Conservation (phyloP, 2,113 vertebrate genomes). For the Sebastes fasciatus region DNA sequence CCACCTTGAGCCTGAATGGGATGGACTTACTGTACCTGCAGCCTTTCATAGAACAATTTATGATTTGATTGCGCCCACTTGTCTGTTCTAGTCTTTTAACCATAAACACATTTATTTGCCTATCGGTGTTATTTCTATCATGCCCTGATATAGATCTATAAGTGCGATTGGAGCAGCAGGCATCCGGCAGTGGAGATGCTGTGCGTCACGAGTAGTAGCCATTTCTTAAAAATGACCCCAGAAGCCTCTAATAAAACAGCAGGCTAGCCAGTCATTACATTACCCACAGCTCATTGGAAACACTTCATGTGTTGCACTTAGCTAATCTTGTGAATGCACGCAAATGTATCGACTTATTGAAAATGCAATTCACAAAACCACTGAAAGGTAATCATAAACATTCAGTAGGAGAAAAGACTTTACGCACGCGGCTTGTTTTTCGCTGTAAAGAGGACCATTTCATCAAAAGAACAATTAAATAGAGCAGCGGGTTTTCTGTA, state of each 20-base stretch:
- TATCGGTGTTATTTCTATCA: background rate
- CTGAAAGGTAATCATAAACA: slow-evolving; percentile 42
- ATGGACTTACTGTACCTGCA: background rate
- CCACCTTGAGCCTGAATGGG: background rate
- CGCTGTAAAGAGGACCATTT: slow-evolving; percentile 21
- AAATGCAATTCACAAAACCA: slow-evolving; percentile 52
- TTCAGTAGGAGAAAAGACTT: slow-evolving; percentile 11
- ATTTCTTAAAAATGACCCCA: background rate
- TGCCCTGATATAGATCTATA: background rate
- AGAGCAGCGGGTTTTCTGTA: slow-evolving; percentile 43
- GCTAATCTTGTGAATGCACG: slow-evolving; percentile 30
- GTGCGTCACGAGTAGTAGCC: background rate
- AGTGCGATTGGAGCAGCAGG: background rate
- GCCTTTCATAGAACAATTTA: background rate
- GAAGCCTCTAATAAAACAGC: slow-evolving; percentile 20
- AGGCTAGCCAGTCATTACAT: slow-evolving; percentile 8
- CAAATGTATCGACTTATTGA: slow-evolving; percentile 24
- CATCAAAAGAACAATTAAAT: slow-evolving; percentile 61
- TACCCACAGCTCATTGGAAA: slow-evolving; percentile 38
- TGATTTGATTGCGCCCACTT: background rate
- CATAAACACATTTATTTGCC: background rate
- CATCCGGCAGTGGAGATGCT: background rate
- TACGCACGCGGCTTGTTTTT: slow-evolving; percentile 7
- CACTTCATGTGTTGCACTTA: slow-evolving; percentile 48
- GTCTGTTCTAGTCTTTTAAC: background rate